phyloP scores from a whole-genome alignment of 2,888 invertebrate species.

The Steinernema scapterisci region DNA sequence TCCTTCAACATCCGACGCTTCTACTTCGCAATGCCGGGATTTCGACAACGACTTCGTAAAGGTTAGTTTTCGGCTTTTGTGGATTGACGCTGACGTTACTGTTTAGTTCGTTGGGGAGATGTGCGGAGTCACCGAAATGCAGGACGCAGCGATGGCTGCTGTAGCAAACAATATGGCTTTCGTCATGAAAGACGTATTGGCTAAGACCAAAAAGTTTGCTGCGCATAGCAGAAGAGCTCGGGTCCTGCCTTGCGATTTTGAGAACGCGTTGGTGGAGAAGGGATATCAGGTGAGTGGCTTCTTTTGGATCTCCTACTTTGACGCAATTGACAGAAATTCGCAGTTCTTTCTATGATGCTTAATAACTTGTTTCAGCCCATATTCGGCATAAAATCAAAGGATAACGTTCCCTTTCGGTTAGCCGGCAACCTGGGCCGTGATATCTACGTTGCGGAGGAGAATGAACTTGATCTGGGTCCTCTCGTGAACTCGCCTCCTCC shows the following conservation, averaged over 20 bases:
- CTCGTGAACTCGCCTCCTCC: conserved; percentile 42
- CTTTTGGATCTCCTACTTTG: no score
- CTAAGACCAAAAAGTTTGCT: conserved; percentile 9
- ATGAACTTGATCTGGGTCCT: conserved; percentile 41
- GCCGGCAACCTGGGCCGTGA: conserved; percentile 42
- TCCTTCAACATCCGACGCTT: conserved; percentile 3
- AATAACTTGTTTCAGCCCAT: conserved; percentile 41
- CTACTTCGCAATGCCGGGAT: conserved; percentile 3
- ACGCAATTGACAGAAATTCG: no score
- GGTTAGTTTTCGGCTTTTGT: conserved; percentile 2
- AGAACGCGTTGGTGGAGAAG: conserved; percentile 3
- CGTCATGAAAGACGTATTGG: neutral
- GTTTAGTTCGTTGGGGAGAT: conserved; percentile 44
- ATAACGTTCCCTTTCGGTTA: conserved; percentile 33
- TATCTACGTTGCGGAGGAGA: conserved; percentile 42
- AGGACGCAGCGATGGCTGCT: conserved; percentile 35
- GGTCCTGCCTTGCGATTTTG: conserved; percentile 1
- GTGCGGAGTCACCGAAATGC: conserved; percentile 41
- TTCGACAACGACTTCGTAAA: conserved; percentile 10
- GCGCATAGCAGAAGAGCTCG: neutral
- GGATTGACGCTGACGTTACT: neutral
- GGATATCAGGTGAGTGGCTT: conserved; percentile 1
- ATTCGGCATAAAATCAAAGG: conserved; percentile 38
- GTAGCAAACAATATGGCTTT: conserved; percentile 24
- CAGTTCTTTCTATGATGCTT: no score